Evolutionary conservation across 2,113 vertebrate species (phyloP).

Genomic region (Eurypyga helias): DNA sequence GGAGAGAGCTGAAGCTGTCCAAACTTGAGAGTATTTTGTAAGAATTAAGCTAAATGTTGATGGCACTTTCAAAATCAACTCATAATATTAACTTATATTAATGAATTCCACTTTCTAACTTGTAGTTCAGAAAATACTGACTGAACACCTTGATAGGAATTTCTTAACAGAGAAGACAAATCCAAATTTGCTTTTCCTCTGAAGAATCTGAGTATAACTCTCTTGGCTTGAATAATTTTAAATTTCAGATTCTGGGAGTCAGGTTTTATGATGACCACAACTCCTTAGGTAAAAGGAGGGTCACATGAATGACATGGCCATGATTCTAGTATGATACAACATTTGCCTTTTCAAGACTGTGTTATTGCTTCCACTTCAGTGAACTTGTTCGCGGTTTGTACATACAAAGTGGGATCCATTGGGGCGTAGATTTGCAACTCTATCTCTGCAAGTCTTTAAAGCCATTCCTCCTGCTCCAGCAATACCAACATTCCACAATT

Average conservation of each 20-base stretch:
- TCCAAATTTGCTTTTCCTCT: neutral
- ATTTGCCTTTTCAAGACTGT: neutral
- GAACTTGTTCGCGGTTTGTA: neutral
- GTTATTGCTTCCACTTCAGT: neutral
- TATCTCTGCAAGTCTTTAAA: neutral
- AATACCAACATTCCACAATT: neutral
- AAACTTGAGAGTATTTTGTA: neutral
- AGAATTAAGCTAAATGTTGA: neutral
- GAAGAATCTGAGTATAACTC: neutral
- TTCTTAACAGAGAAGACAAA: neutral
- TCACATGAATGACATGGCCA: neutral
- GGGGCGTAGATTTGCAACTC: neutral
- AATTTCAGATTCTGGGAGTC: neutral
- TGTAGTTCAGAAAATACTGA: neutral
- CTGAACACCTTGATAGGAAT: neutral
- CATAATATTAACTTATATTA: neutral
- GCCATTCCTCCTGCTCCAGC: neutral
- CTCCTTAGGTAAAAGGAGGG: neutral
- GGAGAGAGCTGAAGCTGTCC: neutral
- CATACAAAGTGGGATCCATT: accelerated
- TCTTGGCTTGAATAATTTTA: neutral
- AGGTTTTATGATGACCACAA: neutral
- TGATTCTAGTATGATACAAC: neutral
- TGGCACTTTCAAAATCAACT: neutral
- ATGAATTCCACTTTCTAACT: neutral